A percentile compares a stretch with the other conserved stretches of the same genome.
These are phyloP conservation scores for Harpagus bidentatus DNA, from an alignment of 2,113 vertebrate genomes.

Conservation along the genomic window DNA sequence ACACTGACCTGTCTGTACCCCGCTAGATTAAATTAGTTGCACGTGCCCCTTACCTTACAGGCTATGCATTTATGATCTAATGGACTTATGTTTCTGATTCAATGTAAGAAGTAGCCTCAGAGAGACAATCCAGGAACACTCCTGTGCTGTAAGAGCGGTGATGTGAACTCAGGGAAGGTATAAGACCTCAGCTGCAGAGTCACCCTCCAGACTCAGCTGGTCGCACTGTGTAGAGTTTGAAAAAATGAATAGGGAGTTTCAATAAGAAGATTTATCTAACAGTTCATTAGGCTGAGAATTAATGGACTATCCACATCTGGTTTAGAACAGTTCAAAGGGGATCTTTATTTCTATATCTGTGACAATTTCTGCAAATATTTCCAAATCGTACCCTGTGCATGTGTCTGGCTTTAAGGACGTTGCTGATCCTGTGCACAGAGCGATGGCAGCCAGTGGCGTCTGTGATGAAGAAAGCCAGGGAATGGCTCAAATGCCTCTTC, in stretches of 20 bases:
- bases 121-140: not conserved
- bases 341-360: not conserved
- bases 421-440: too few relatives aligned
- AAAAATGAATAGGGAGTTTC: not conserved
- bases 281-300: not conserved
- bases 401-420: not conserved
- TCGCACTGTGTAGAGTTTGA: accelerated
- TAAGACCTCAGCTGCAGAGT: not conserved
- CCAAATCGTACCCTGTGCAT: accelerated
- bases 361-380: not conserved
- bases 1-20: not conserved
- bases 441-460: not conserved
- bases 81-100: not conserved
- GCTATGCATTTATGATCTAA: not conserved
- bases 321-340: not conserved
- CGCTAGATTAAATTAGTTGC: too few relatives aligned
- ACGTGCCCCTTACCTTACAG: too few relatives aligned
- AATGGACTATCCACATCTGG: not conserved
- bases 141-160: accelerated
- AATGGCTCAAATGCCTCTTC: not conserved
- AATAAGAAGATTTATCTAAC: not conserved
- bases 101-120: not conserved
- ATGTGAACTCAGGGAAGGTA: not conserved
- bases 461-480: not conserved
- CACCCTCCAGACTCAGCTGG: not conserved